A percentile compares a stretch with the other conserved stretches of the same genome.
Evolutionary conservation across 2,888 invertebrate genomes (phyloP).

Genomic region (Candidula unifasciata): DNA sequence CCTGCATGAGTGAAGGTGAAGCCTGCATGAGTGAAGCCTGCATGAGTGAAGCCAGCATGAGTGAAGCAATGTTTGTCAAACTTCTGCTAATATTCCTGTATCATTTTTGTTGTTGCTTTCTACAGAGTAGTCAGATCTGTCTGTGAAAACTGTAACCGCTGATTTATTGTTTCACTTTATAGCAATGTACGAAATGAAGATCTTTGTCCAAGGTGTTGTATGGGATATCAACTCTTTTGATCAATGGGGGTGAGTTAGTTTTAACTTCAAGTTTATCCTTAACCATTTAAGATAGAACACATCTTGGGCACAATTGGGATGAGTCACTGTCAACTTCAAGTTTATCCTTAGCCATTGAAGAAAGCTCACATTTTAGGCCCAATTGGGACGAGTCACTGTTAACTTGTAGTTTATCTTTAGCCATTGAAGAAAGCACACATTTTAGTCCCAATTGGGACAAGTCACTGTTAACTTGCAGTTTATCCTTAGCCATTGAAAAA

Average conservation of each 20-base stretch:
- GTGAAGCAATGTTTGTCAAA: not conserved
- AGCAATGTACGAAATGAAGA: constrained; percentile 98
- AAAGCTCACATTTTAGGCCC: not conserved
- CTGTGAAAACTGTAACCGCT: not conserved
- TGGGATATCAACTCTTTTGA: constrained; percentile 99
- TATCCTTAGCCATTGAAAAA: not conserved
- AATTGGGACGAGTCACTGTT: not conserved
- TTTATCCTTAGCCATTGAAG: not conserved
- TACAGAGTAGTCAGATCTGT: not conserved
- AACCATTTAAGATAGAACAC: not conserved
- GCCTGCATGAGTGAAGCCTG: no score
- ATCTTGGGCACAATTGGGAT: not conserved
- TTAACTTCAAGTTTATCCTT: not conserved
- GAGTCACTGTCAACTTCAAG: not conserved
- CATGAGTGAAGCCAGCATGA: no score
- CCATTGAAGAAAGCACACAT: not conserved
- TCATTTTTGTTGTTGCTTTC: no score
- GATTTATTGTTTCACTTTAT: constrained; percentile 77
- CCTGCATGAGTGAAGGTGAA: no score
- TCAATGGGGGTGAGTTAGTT: constrained; percentile 92
- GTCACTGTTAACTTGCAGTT: not conserved
- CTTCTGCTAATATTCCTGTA: not conserved
- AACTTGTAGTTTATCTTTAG: not conserved
- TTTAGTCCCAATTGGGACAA: no score
- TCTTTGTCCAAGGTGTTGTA: constrained; percentile 97